Evolutionary conservation across 2,113 vertebrate genomes (phyloP), one percentile per base, ranked within the genome.

Genomic region (Sigmodon hispidus): DNA sequence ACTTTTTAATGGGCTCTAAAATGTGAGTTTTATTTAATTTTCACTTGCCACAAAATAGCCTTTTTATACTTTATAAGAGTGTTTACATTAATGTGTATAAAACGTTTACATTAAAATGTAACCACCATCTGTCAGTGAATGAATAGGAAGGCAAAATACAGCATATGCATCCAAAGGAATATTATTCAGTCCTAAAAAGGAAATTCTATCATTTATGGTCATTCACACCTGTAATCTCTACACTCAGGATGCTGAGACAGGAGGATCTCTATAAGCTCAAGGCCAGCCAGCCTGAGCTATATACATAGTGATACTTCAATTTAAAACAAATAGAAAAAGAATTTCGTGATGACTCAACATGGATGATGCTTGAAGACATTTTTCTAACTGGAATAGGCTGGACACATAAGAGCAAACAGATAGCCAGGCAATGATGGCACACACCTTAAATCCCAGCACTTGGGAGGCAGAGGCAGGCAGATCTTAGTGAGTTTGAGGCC

Each of bases 1-100:
- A 86, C 36, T 52, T 96, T 88, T 63, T 89, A 72, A 85, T n/a
- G 34, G 69, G 57, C 70, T 29, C 77, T 83, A 31, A 83, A 94
- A 92, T 50, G 48, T 93, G 24, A 87, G 57, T 91, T 90, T 91
- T 57, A 48, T 50, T 26, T 34, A 15, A 65, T 50, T 45, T 89
- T 85, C 13, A 65, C 65, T 19, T 11, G 11, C 61, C 36, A 61
- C 48, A 90, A 89, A 93, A 77, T 69, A 83, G 45, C 69, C 76
- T 65, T 75, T 61, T 87, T 87, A 22, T 48, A 36, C 31, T 65
- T 48, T 67, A 48, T 67, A 61, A 10, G 26, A 43, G 9, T 69
- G 45, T 84, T 55, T 90, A 69, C 45, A 48, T 24, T 91, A 91
- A 90, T 94, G 43, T 61, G n/a, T 84, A 61, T 31, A 84, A 34